Percentiles rank a stretch among this genome's conserved stretches.
Evolutionary conservation across 30 jellyfish, hydroid and myxozoan genomes (phyloP).

Genomic region (Turritopsis rubra): DNA sequence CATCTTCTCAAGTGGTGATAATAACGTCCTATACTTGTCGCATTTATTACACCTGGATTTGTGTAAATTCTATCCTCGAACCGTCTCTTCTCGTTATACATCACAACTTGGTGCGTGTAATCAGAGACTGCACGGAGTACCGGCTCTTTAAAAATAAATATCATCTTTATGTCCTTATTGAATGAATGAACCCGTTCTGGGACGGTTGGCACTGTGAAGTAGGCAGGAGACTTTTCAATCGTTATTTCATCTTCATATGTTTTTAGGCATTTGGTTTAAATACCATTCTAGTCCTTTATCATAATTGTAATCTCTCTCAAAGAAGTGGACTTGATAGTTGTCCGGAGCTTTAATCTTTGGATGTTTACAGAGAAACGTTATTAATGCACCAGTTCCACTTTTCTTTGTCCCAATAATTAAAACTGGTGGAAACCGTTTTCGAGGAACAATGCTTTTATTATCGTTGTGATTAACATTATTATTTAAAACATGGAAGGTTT

Average conservation of each 20-base stretch:
- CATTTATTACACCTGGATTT: conserved; percentile 5
- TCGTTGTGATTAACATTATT: too few relatives aligned
- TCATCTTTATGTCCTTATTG: conserved; percentile 45
- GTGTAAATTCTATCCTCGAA: not conserved
- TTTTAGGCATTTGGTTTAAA: conserved; percentile 61
- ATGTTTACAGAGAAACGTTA: conserved; percentile 64
- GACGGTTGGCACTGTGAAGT: conserved; percentile 33
- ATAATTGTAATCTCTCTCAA: conserved; percentile 64
- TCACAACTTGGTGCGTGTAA: conserved; percentile 51
- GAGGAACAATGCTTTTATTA: too few relatives aligned
- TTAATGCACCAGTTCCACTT: conserved; percentile 83
- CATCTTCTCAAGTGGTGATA: conserved; percentile 44
- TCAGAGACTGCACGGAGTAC: conserved; percentile 79
- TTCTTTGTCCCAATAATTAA: conserved; percentile 80
- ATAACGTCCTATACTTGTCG: conserved; percentile 44
- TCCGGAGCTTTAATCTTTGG: conserved; percentile 43
- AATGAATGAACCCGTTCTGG: conserved; percentile 53
- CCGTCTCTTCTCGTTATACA: not conserved
- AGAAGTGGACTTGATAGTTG: conserved; percentile 63
- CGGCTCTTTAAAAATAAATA: conserved; percentile 69
- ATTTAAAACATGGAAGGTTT: too few relatives aligned
- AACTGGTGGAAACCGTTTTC: conserved; percentile 73
- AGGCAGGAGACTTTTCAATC: conserved; percentile 77
- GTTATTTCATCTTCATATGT: conserved; percentile 54
- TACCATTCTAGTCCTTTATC: conserved; percentile 51